phyloP scores from a whole-genome alignment of 2,113 vertebrate genomes.

The Gallinago media region DNA sequence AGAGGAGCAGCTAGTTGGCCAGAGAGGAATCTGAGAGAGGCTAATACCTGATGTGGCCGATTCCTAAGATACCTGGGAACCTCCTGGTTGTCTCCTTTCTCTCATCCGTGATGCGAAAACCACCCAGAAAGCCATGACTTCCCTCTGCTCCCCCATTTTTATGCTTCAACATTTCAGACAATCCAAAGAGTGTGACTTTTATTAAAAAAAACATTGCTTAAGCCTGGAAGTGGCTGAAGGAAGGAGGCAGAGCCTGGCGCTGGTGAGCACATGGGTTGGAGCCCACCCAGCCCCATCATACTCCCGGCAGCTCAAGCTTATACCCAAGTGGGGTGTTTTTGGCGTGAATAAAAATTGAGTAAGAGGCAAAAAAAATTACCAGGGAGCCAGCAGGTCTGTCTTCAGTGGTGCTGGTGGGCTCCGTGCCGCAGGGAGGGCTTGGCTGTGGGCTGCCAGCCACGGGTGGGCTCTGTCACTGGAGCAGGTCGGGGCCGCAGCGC shows the following conservation, averaged over 20 bases:
- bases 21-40: background rate
- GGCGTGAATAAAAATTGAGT: background rate
- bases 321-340: background rate
- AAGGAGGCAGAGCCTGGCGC: fast-evolving
- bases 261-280: background rate
- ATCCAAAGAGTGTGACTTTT: background rate
- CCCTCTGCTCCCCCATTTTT: background rate
- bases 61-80: background rate
- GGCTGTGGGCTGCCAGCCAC: background rate
- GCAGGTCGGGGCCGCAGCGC: fast-evolving
- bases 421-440: background rate
- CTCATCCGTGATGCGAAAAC: background rate
- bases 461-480: background rate
- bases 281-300: background rate
- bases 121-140: background rate
- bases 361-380: background rate
- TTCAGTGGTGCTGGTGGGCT: background rate
- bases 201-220: background rate
- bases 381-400: background rate
- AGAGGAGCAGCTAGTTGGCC: background rate
- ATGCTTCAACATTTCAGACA: background rate
- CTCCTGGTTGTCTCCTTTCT: background rate
- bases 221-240: background rate
- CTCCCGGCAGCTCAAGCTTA: fast-evolving
- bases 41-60: fast-evolving